phyloP scores from a whole-genome alignment of 1,140 invertebrate species.

The Thereuonema tuberculata region DNA sequence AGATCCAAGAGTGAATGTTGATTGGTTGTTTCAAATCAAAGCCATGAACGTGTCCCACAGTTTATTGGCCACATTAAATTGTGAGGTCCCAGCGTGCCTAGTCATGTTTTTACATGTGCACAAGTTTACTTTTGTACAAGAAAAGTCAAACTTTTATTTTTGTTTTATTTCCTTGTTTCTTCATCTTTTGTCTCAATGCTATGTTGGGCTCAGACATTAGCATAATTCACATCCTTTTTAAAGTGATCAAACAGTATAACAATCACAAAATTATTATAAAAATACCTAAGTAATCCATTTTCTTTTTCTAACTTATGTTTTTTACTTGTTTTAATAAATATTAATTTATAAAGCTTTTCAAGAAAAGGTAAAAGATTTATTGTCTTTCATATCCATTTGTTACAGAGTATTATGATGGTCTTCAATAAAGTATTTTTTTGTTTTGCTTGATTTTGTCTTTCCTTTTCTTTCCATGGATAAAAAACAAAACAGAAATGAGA shows the following conservation, averaged over 20 bases:
- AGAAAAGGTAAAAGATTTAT: constrained; percentile 5
- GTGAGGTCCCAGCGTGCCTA: constrained; percentile 9
- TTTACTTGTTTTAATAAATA: background rate
- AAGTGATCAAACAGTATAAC: too few species aligned
- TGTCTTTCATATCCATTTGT: constrained; percentile 12
- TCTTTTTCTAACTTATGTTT: background rate
- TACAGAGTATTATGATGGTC: constrained; percentile 10
- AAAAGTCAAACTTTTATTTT: background rate
- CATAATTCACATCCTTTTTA: background rate
- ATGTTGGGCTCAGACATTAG: background rate
- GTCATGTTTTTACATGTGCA: constrained; percentile 7
- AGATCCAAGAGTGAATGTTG: too few species aligned
- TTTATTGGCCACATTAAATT: too few species aligned
- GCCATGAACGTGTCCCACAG: too few species aligned
- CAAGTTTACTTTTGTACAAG: constrained; percentile 3
- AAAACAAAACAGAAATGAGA: too few species aligned
- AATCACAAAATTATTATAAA: background rate
- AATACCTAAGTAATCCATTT: background rate
- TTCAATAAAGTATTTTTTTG: constrained; percentile 12
- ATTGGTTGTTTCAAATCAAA: too few species aligned
- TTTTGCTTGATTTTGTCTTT: background rate
- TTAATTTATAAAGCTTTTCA: constrained; percentile 4
- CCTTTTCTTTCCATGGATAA: too few species aligned
- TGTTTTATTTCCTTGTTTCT: background rate
- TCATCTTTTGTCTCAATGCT: background rate